Percentiles rank a stretch among this genome's conserved stretches.
Conservation (phyloP, 2,797 vertebrate genomes). For the Gephyroberyx darwinii region DNA sequence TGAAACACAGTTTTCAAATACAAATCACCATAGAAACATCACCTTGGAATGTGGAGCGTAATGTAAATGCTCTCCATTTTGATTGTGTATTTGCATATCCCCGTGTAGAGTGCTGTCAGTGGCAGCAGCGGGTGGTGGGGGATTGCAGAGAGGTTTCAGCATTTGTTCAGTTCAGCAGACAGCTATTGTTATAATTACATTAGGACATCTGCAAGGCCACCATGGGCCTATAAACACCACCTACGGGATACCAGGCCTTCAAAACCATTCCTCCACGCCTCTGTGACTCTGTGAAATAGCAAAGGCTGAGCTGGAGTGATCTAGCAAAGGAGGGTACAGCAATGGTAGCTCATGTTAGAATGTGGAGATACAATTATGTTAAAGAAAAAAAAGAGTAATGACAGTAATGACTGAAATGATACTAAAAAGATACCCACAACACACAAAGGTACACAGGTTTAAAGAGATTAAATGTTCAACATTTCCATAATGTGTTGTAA, state of each 20-base stretch:
- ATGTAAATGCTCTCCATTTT: slow-evolving; percentile 59
- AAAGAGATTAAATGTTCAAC: not conserved
- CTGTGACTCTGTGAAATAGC: slow-evolving; percentile 32
- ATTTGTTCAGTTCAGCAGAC: slow-evolving; percentile 49
- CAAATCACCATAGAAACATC: slow-evolving; percentile 61
- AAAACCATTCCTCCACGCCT: slow-evolving; percentile 29
- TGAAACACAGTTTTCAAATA: slow-evolving; percentile 45
- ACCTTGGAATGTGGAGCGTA: slow-evolving; percentile 58
- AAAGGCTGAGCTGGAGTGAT: not conserved
- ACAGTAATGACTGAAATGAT: not conserved
- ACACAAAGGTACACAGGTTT: not conserved
- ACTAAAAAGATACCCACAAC: not conserved
- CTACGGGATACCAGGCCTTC: slow-evolving; percentile 48
- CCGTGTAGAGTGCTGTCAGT: slow-evolving; percentile 58
- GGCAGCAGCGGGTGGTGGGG: slow-evolving; percentile 49
- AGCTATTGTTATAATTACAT: slow-evolving; percentile 66
- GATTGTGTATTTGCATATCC: slow-evolving; percentile 68
- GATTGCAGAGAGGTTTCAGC: slow-evolving; percentile 33
- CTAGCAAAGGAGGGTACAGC: slow-evolving; percentile 20
- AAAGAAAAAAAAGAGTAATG: not conserved
- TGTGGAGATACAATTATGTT: not conserved
- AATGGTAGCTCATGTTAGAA: slow-evolving; percentile 16
- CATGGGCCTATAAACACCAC: slow-evolving; percentile 59
- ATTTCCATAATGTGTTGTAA: not conserved
- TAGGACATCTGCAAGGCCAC: slow-evolving; percentile 61